Evolutionary conservation across 2,113 vertebrate species (phyloP).

Genomic region (Panthera tigris): DNA sequence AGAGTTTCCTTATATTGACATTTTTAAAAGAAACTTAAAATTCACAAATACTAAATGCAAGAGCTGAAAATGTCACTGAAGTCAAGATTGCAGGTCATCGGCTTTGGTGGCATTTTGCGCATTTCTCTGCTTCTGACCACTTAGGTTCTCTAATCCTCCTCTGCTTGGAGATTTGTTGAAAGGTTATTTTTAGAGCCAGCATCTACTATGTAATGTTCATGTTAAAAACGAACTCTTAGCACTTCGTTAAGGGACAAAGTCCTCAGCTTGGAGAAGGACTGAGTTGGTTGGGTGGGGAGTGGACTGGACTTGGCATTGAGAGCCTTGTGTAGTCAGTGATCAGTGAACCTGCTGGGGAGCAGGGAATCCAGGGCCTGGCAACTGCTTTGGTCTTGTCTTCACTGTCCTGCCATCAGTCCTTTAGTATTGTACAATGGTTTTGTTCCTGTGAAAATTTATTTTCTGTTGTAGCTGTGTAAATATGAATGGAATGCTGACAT

Average conservation of each 20-base stretch:
- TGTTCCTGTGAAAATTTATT: conserved; percentile 60
- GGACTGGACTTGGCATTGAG: neutral
- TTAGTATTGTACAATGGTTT: conserved; percentile 54
- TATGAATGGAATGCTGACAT: conserved; percentile 64
- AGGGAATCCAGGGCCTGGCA: neutral
- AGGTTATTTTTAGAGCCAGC: conserved; percentile 15
- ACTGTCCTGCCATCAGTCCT: conserved; percentile 46
- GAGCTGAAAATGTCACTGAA: neutral
- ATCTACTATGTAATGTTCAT: neutral
- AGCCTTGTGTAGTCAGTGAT: conserved; percentile 50
- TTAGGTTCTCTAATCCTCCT: neutral
- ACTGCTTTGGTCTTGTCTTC: conserved; percentile 51
- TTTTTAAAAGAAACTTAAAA: conserved; percentile 39
- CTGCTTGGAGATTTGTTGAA: neutral
- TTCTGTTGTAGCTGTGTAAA: conserved; percentile 66
- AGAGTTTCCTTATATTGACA: conserved; percentile 49
- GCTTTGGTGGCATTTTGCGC: conserved; percentile 26
- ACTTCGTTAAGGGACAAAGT: neutral
- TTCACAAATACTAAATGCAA: neutral
- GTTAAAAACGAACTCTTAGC: conserved; percentile 24
- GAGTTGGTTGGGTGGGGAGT: neutral
- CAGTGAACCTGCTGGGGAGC: neutral
- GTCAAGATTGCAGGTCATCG: neutral
- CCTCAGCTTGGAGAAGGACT: neutral
- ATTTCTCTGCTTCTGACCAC: conserved; percentile 9